Percentiles rank a stretch among this genome's conserved stretches.
phyloP scores from a whole-genome alignment of 2,888 invertebrate genomes.

The Timandra comae region DNA sequence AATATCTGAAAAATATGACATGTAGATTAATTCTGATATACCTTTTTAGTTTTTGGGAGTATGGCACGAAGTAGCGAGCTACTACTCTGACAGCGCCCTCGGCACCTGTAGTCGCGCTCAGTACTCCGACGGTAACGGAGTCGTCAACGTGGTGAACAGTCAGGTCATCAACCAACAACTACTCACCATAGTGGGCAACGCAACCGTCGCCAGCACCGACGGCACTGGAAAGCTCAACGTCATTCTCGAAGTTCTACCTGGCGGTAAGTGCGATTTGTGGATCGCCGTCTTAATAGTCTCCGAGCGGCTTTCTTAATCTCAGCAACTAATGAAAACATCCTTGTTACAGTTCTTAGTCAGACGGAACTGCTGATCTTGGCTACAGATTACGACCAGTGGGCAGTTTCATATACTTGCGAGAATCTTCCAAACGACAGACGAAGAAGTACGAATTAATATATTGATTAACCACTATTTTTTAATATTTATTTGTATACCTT shows the following conservation, averaged over 20 bases:
- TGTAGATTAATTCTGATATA: too few species aligned
- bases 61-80: conserved; percentile 80
- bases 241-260: conserved; percentile 35
- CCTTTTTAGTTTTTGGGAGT: conserved; percentile 37
- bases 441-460: conserved; percentile 60
- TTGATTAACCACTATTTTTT: too few species aligned
- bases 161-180: conserved; percentile 53
- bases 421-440: conserved; percentile 57
- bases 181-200: conserved; percentile 43
- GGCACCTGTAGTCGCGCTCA: conserved; percentile 78
- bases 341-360: conserved; percentile 27
- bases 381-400: conserved; percentile 79
- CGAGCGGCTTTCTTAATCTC: too few species aligned
- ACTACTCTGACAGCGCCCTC: conserved; percentile 75
- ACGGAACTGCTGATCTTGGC: conserved; percentile 72
- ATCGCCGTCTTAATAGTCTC: too few species aligned
- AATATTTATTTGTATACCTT: too few species aligned
- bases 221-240: conserved; percentile 46
- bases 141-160: conserved; percentile 34
- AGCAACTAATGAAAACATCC: too few species aligned
- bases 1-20: too few species aligned
- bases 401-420: conserved; percentile 80
- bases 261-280: conserved; percentile 39
- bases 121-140: conserved; percentile 49
- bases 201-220: conserved; percentile 36